A percentile compares a stretch with the other conserved stretches of the same genome.
These are phyloP conservation scores for Neodiprion lecontei DNA, from an alignment of 1,140 invertebrate species.

Conservation along the genomic window DNA sequence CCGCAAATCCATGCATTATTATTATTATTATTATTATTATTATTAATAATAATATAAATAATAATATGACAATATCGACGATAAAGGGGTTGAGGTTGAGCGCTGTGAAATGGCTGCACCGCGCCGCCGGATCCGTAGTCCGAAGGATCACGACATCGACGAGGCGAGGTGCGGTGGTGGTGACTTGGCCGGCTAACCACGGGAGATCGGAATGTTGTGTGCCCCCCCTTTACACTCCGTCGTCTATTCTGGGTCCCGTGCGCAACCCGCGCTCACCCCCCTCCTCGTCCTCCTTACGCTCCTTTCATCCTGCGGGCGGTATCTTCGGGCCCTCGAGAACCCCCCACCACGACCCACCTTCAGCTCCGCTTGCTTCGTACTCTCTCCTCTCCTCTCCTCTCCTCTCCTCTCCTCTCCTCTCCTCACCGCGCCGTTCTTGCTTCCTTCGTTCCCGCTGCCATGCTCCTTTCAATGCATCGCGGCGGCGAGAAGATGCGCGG, in stretches of 20 bases:
- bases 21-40: background rate
- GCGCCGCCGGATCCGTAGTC: slow-evolving; percentile 13
- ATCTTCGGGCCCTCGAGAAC: too few relatives aligned
- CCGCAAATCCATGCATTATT: background rate
- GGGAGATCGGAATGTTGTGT: slow-evolving; percentile 58
- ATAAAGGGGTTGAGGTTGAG: slow-evolving; percentile 12
- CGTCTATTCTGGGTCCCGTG: slow-evolving; percentile 12
- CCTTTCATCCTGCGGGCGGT: slow-evolving; percentile 3
- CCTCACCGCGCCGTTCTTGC: background rate
- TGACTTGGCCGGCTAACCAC: slow-evolving; percentile 51
- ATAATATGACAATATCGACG: too few relatives aligned
- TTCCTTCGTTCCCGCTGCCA: background rate
- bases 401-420: background rate
- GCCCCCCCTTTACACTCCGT: slow-evolving; percentile 23
- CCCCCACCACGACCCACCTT: slow-evolving; percentile 9
- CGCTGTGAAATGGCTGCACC: slow-evolving; percentile 7
- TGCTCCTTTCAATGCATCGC: slow-evolving; percentile 43
- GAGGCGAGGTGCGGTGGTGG: slow-evolving; percentile 31
- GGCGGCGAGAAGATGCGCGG: slow-evolving; percentile 48
- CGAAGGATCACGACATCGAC: slow-evolving; percentile 10
- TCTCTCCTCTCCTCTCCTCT: slow-evolving; percentile 11
- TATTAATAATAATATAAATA: too few relatives aligned
- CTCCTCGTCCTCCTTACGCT: slow-evolving; percentile 9
- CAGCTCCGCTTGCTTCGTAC: slow-evolving; percentile 28
- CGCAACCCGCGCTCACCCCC: slow-evolving; percentile 6